Evolutionary conservation across 2,113 vertebrate species (phyloP).

Genomic region (Platysteira castanea): DNA sequence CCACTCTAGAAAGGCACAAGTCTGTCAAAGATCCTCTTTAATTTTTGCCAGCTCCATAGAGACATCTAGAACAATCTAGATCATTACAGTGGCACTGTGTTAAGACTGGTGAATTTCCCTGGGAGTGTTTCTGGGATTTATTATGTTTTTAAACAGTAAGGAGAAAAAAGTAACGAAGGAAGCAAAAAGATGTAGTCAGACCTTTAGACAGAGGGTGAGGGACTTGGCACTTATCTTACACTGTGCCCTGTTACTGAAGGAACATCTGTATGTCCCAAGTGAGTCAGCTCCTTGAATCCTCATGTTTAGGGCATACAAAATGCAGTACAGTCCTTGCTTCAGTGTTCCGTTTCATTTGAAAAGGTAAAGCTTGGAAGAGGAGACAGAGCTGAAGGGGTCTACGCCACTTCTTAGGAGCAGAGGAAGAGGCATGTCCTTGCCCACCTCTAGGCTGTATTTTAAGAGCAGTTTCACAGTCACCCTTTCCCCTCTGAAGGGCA

Average conservation of each 20-base stretch:
- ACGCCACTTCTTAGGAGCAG: not conserved
- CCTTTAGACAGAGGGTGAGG: not conserved
- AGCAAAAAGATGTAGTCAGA: not conserved
- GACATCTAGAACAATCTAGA: not conserved
- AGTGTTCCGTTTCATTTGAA: not conserved
- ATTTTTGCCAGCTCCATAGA: not conserved
- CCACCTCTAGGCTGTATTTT: not conserved
- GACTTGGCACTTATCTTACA: not conserved
- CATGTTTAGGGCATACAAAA: not conserved
- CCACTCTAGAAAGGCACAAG: not conserved
- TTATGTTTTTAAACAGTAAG: not conserved
- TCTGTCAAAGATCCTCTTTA: not conserved
- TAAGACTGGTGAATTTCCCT: not conserved
- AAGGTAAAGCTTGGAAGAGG: not conserved
- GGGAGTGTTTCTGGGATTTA: not conserved
- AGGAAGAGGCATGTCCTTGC: not conserved
- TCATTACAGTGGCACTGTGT: not conserved
- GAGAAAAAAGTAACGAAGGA: not conserved
- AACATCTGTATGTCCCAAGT: accelerated
- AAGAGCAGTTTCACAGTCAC: not conserved
- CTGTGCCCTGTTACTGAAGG: not conserved
- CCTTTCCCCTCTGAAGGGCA: not conserved
- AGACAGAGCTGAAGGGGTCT: not conserved
- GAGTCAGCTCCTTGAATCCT: not conserved
- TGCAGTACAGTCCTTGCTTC: not conserved